These are phyloP conservation scores for Polyommatus icarus DNA, from an alignment of 2,888 invertebrate genomes.

Conservation along the genomic window DNA sequence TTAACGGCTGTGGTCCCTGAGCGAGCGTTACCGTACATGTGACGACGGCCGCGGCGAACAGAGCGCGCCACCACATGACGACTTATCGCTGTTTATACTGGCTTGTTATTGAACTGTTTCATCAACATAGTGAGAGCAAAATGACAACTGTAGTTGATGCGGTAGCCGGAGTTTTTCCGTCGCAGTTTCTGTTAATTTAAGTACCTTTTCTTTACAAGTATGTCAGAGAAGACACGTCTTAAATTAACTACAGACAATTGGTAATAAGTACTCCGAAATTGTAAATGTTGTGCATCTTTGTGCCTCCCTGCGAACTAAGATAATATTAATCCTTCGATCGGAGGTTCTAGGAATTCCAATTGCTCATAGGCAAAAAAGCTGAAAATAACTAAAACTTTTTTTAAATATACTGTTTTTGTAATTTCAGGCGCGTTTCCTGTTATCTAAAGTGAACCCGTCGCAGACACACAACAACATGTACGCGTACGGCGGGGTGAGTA, in stretches of 20 bases:
- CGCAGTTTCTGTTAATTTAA: too few species aligned
- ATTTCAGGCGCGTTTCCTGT: conserved; percentile 93
- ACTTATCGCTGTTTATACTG: conserved; percentile 51
- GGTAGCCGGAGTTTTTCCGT: too few species aligned
- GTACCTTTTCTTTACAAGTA: too few species aligned
- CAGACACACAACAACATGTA: conserved; percentile 99
- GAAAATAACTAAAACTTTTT: too few species aligned
- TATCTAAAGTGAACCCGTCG: conserved; percentile 99
- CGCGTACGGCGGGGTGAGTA: conserved; percentile 93
- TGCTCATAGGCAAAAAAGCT: too few species aligned
- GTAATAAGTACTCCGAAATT: too few species aligned
- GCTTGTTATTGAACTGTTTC: conserved; percentile 9
- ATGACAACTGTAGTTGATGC: neutral
- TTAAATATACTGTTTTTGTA: conserved; percentile 34
- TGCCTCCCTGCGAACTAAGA: neutral
- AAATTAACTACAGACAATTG: too few species aligned
- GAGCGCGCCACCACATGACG: conserved; percentile 64
- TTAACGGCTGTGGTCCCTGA: conserved; percentile 56
- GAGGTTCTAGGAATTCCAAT: too few species aligned
- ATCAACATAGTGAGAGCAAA: neutral
- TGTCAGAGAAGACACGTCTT: too few species aligned
- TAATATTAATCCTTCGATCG: too few species aligned
- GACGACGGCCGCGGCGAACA: conserved; percentile 60
- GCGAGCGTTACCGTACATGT: conserved; percentile 72
- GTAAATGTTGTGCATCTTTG: neutral